Conservation (phyloP, 1,140 invertebrate species). For the Stegodyphus dumicola region DNA sequence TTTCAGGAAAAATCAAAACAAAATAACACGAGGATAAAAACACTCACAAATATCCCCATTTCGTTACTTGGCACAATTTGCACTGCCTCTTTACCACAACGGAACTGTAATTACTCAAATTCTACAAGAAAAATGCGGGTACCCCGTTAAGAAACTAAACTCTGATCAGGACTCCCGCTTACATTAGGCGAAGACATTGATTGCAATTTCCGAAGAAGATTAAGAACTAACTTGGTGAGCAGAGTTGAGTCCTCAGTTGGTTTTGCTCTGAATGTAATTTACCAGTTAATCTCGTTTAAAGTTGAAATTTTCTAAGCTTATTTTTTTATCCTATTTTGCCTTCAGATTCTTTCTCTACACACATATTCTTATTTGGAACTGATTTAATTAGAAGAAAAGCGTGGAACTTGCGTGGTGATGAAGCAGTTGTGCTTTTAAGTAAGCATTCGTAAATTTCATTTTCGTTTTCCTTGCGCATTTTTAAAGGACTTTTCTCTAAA, state of each 20-base stretch:
- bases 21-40: constrained; percentile 5
- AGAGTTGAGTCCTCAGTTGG: constrained; percentile 40
- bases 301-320: constrained; percentile 56
- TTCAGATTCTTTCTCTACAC: constrained; percentile 9
- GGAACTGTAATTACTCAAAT: constrained; percentile 50
- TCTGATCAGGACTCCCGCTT: constrained; percentile 25
- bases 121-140: constrained; percentile 25
- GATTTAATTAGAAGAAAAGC: constrained; percentile 58
- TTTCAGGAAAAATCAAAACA: constrained; percentile 28
- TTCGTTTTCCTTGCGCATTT: constrained; percentile 11
- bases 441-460: constrained; percentile 52
- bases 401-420: constrained; percentile 7
- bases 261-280: constrained; percentile 56
- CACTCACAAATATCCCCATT: constrained; percentile 16
- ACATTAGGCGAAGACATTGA: constrained; percentile 43
- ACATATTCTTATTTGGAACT: constrained; percentile 21
- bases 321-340: constrained; percentile 28
- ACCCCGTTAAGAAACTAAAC: constrained; percentile 14
- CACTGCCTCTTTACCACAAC: constrained; percentile 7
- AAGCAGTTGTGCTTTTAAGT: constrained; percentile 44
- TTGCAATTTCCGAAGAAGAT: constrained; percentile 54
- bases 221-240: constrained; percentile 55
- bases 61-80: constrained; percentile 10
- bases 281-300: constrained; percentile 59
- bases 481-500: neutral